Evolutionary conservation across 2,113 vertebrate species (phyloP), one percentile per base, ranked within the genome.

Genomic region (Cichladusa arquata): DNA sequence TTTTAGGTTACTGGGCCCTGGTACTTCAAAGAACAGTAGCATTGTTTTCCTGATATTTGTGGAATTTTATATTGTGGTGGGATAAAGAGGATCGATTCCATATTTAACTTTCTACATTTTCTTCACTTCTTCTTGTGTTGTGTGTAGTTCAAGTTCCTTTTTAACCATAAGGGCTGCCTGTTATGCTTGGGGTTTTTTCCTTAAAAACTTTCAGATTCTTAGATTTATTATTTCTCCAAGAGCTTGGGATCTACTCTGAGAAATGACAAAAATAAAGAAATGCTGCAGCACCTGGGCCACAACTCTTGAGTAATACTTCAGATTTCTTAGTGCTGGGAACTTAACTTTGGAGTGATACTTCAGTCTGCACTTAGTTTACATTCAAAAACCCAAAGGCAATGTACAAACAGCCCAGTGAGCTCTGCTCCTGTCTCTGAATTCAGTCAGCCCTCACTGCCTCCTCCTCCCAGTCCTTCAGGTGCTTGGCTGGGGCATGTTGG

Each of bases 381-480:
- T 80, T 38, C 31, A 84, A 67, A 84, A 85, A n/a, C 47, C 80
- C 47, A 58, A 81, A 90, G 76, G 71, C 82, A 70, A 10, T 61
- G 12, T 23, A 36, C 24, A 38, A 20, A 58, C 71, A 83, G 60
- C 71, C 29, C 64, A 73, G 60, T 24, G 64, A 88, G 57, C 34
- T 77, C 24, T 60, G 19, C 42, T 42, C 36, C 57, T 79, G 1
- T 29, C 45, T 86, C 77, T 90, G 74, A 87, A 72, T 83, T 93
- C 78, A 67, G 26, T 60, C 73, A 82, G 53, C 22, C 57, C 60
- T 92, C 9, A 0, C 51, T 81, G 44, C 77, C 61, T 93, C 50
- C 86, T 50, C 1, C 54, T 86, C 86, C 74, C 86, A 77, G 67
- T 88, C 79, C 33, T 73, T 80, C 86, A 80, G 23, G 82, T 69